Evolutionary conservation across 2,113 vertebrate species (phyloP), one percentile per base, ranked within the genome.

Genomic region (Ciconia stormi): DNA sequence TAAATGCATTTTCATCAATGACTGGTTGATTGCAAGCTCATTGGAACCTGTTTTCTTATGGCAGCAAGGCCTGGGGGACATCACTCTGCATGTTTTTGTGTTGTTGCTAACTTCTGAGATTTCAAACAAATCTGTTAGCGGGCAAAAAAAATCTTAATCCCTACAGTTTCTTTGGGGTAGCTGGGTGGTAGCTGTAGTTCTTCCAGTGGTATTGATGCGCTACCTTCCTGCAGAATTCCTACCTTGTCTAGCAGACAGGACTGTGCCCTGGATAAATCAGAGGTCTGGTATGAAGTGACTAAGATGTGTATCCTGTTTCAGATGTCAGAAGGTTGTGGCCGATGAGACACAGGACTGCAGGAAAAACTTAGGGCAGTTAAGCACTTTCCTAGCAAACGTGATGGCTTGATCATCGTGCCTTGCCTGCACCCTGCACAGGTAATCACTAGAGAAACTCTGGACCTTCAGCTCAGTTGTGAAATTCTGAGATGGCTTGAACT

Each of bases 181-280:
- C 36, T 59, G 32, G 27, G 34, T 76, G 34, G 23, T 59, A 76
- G 50, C 46, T 38, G 9, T 61, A 47, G 27, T 38, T 69, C 18
- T 74, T 49, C 30, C 47, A 26, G n/a, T 23, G 7, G 13, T 44
- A 10, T 25, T 25, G 53, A 32, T 62, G 22, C 27, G 2, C 38
- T 80, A 10, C 19, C 26, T 53, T 34, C 42, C 30, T 1, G 3
- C 34, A 53, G 55, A 67, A 25, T 67, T 83, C 53, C 55, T 61
- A 11, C 52, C 65, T 89, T 1, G 1, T 36, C 32, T 29, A 18
- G 27, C 2, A 0, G 36, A 10, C 40, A 11, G 61, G 53, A 27
- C 32, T 53, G 44, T 52, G 46, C 46, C 40, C 66, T 63, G 81
- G 61, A 12, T 71, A 78, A 52, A 40, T 88, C 55, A 74, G 32